Base-by-base conservation (phyloP, 2,113 vertebrate genomes). In the Microcebus ravelobensis region DNA sequence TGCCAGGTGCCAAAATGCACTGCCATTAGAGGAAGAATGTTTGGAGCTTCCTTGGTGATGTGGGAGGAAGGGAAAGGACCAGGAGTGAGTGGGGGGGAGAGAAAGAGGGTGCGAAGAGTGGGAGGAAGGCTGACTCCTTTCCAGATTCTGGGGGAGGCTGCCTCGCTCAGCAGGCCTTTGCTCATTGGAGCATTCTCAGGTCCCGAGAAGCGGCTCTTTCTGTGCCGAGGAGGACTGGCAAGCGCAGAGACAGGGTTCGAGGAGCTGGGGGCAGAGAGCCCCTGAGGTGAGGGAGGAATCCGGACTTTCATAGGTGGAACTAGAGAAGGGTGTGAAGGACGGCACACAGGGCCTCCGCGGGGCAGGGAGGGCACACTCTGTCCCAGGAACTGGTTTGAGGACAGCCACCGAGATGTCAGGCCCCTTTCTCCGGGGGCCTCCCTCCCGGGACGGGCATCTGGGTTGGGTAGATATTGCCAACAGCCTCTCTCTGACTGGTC, bases 21-120 rank as follows among this genome's bases (percentile, higher is more conserved):
- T n/a, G 1, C 1, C 0, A 1, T 6, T 36, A 2, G 2, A 50
- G 27, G 45, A 39, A 21, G 81, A 23, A 3, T 2, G 20, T 36
- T 2, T 8, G 25, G 11, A 29, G 1, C 34, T 31, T 67, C 29
- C 55, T 42, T 45, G 48, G 29, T 68, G 63, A 57, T 27, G 2
- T 5, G 7, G 27, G 42, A 13, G 70, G n/a, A 17, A 36, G 34
- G 6, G 39, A 42, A 61, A 82, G 45, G 36, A 34, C 2, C 12
- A 12, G 31, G 57, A 6, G 42, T 9, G 36, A 82, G 10, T 2
- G 39, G 34, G 13, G 6, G 68, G 17, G 6, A 42, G 61, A 50
- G 36, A 27, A 31, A 2, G 29, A 8, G 39, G 42, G 2, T 5
- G 0, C 23, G 3, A 3, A 20, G 25, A n/a, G 10, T 29, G 3